Percentiles rank a stretch among this genome's conserved stretches.
Conservation (phyloP, 2,888 invertebrate species). For the Amblyteles armatorius region DNA sequence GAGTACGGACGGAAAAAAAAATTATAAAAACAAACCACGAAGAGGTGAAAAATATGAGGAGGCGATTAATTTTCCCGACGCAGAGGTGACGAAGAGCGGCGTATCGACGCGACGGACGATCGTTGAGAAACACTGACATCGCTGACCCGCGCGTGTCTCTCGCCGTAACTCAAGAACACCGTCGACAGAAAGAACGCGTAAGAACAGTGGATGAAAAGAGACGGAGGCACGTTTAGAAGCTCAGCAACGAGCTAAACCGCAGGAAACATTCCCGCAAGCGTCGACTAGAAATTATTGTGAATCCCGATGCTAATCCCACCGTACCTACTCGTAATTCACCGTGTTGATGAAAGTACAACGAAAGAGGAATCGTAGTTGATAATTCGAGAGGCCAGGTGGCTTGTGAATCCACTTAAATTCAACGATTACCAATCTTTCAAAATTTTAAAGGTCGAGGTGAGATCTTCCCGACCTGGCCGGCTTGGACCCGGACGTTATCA, state of each 20-base stretch:
- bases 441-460: background rate
- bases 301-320: background rate
- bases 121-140: conserved; percentile 72
- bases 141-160: conserved; percentile 68
- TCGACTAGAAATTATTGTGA: conserved; percentile 2
- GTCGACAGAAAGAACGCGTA: conserved; percentile 23
- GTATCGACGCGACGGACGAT: conserved; percentile 23
- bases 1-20: background rate
- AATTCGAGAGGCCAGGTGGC: background rate
- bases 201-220: conserved; percentile 21
- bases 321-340: background rate
- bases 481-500: background rate
- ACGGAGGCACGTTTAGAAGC: conserved; percentile 21
- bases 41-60: background rate
- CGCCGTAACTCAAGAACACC: conserved; percentile 57
- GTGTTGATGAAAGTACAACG: background rate
- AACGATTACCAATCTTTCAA: background rate
- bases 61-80: background rate
- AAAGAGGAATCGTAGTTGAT: background rate
- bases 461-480: background rate
- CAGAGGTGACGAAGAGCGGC: background rate
- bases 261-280: conserved; percentile 6
- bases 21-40: background rate
- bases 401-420: background rate
- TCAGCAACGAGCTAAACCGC: background rate